These are phyloP conservation scores for Tapirus terrestris DNA, from an alignment of 2,113 vertebrate species.

Conservation along the genomic window DNA sequence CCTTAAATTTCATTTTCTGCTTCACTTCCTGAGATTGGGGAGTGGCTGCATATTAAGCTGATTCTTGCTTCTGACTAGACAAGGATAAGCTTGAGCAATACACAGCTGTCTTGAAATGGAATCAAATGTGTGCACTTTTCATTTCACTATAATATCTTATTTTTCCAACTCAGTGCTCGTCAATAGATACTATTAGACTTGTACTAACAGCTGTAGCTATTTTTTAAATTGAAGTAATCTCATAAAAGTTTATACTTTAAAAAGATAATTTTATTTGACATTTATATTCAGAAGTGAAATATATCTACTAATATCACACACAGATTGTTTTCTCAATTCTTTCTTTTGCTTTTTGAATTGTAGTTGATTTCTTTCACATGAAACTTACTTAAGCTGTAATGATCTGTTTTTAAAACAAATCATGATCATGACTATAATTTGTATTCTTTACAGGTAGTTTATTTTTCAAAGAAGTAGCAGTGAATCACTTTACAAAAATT, in stretches of 20 bases:
- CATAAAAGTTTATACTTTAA: slow-evolving; percentile 33
- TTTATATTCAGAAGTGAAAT: slow-evolving; percentile 38
- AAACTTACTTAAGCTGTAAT: slow-evolving; percentile 18
- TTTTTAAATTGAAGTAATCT: slow-evolving; percentile 31
- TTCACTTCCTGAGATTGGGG: neutral
- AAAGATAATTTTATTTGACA: neutral
- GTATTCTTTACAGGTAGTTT: slow-evolving; percentile 14
- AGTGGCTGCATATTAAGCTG: neutral
- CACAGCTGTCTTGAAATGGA: slow-evolving; percentile 12
- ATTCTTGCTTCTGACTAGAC: neutral
- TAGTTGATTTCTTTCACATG: slow-evolving; percentile 51
- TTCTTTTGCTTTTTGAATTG: slow-evolving; percentile 31
- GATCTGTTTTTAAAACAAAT: slow-evolving; percentile 62
- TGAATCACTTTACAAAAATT: slow-evolving; percentile 34
- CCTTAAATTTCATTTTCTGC: slow-evolving; percentile 32
- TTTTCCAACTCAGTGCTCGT: neutral
- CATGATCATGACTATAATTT: slow-evolving; percentile 34
- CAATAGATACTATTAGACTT: neutral
- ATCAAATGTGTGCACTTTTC: neutral
- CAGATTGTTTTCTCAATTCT: slow-evolving; percentile 39
- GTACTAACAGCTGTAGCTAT: neutral
- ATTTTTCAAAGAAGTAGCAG: slow-evolving; percentile 12
- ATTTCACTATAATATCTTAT: slow-evolving; percentile 5
- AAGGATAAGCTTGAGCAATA: neutral
- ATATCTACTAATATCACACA: neutral